Percentiles rank a stretch among this genome's conserved stretches.
These are phyloP conservation scores for Trichoplax adhaerens DNA, from an alignment of 37 sponge, comb jelly and placozoan genomes.

Conservation along the genomic window DNA sequence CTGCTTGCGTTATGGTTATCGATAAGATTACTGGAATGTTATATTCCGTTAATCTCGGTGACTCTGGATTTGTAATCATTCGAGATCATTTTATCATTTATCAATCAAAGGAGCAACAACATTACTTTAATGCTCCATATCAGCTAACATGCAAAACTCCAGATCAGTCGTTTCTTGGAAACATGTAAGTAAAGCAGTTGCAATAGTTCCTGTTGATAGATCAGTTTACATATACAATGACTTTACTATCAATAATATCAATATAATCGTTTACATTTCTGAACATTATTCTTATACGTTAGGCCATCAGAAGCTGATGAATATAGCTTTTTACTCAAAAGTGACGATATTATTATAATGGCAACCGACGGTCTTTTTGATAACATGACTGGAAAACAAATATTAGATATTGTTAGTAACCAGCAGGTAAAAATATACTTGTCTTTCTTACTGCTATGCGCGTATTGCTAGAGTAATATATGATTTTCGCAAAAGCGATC, in stretches of 20 bases:
- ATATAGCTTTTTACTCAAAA: not conserved
- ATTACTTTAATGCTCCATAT: constrained; percentile 47
- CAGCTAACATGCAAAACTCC: constrained; percentile 10
- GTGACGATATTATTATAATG: constrained; percentile 37
- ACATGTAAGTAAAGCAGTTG: no score
- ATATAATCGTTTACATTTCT: no score
- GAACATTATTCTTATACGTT: no score
- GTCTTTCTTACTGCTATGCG: not conserved
- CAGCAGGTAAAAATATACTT: not conserved
- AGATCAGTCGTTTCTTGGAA: no score
- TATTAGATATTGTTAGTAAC: constrained; percentile 5
- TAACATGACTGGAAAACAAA: constrained; percentile 29
- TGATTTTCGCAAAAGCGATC: not conserved
- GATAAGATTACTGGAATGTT: constrained; percentile 19
- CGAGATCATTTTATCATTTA: constrained; percentile 17
- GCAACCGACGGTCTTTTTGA: constrained; percentile 57
- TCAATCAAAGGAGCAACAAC: constrained; percentile 15
- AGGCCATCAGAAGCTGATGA: no score
- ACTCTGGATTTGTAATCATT: constrained; percentile 37
- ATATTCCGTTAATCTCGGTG: constrained; percentile 38
- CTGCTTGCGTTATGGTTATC: constrained; percentile 38
- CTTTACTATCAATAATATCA: no score
- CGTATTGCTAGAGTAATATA: not conserved
- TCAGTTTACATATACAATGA: no score
- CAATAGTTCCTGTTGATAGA: no score